Percentiles rank a stretch among this genome's conserved stretches.
These are phyloP conservation scores for Griposia aprilina DNA, from an alignment of 2,888 invertebrate species.

Conservation along the genomic window DNA sequence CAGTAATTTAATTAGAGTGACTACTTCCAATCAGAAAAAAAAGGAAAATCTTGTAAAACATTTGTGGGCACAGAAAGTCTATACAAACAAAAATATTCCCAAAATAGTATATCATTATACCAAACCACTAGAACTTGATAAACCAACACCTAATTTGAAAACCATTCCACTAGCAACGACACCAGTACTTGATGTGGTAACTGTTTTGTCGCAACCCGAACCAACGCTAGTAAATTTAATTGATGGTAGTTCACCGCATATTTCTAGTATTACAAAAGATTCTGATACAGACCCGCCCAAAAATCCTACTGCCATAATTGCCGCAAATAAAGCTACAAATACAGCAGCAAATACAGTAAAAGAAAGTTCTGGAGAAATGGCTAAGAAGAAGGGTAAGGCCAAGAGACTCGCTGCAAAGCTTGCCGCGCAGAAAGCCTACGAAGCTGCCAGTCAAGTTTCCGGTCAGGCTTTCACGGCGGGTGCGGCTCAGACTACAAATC, in stretches of 20 bases:
- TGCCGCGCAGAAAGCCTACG: background rate
- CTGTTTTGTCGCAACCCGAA: background rate
- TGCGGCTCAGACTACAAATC: background rate
- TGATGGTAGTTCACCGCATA: background rate
- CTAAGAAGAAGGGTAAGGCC: background rate
- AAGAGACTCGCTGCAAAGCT: background rate
- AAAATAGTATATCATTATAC: background rate
- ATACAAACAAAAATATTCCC: background rate
- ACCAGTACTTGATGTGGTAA: background rate
- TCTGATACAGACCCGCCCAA: background rate
- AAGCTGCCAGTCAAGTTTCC: background rate
- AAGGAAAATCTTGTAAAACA: background rate
- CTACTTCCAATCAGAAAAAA: background rate
- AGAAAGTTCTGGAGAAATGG: background rate
- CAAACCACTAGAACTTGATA: background rate
- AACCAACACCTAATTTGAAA: constrained; percentile 34
- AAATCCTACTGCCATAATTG: background rate
- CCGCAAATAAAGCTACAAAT: no score
- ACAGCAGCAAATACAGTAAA: background rate
- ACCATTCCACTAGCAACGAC: background rate
- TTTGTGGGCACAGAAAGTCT: background rate
- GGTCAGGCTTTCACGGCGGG: no score
- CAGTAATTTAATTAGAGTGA: background rate
- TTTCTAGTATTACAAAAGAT: background rate
- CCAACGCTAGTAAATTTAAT: background rate